Percentiles rank a stretch among this genome's conserved stretches.
Conservation (phyloP, 2,113 vertebrate species). For the Diadophis punctatus region DNA sequence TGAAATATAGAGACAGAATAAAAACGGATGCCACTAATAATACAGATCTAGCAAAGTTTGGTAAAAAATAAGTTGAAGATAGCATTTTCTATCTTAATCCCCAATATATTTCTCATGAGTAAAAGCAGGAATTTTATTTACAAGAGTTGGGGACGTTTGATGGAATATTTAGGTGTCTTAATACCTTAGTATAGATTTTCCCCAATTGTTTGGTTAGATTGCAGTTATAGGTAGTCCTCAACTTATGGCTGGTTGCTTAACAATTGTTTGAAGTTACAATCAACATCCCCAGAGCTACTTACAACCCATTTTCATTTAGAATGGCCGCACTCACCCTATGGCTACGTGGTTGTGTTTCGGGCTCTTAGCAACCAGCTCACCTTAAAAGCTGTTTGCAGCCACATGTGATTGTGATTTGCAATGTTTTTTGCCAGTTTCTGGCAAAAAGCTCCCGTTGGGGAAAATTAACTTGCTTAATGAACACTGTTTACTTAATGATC, state of each 20-base stretch:
- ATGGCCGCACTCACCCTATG: neutral
- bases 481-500: neutral
- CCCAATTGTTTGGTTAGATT: neutral
- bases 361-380: neutral
- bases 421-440: neutral
- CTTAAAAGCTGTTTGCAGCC: neutral
- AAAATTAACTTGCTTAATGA: neutral
- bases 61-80: neutral
- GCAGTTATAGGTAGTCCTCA: neutral
- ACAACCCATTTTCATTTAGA: neutral
- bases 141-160: neutral
- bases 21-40: neutral
- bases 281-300: neutral
- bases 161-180: neutral
- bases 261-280: neutral
- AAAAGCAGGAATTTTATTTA: neutral
- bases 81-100: neutral
- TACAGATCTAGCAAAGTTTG: neutral
- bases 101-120: neutral
- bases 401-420: neutral
- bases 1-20: neutral
- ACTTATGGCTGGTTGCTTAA: neutral
- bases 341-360: neutral
- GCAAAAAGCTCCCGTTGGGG: neutral
- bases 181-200: neutral